Percentiles rank a stretch among this genome's conserved stretches.
Evolutionary conservation across 2,797 vertebrate genomes (phyloP).

Genomic region (Buceros bicornis): DNA sequence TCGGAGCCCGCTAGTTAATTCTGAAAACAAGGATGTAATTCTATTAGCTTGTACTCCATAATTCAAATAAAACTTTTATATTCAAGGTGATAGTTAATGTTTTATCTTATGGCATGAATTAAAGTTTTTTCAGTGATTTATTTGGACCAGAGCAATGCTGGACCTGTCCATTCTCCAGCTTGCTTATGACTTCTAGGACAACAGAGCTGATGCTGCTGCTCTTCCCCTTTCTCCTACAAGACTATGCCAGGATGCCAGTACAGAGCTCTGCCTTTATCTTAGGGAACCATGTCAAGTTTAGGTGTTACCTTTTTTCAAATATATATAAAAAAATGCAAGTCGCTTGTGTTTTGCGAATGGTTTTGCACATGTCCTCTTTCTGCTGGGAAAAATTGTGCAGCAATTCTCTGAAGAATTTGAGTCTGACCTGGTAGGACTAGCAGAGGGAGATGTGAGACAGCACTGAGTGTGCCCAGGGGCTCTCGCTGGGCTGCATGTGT

Average conservation of each 20-base stretch:
- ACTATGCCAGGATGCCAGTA: not conserved
- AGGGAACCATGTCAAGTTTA: not conserved
- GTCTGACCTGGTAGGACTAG: not conserved
- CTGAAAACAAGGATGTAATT: conserved; percentile 46
- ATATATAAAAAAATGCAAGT: not conserved
- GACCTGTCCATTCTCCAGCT: not conserved
- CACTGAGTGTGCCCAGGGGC: not conserved
- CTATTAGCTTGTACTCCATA: conserved; percentile 37
- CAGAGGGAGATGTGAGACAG: not conserved
- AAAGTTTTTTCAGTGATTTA: not conserved
- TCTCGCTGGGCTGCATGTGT: not conserved
- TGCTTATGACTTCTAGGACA: not conserved
- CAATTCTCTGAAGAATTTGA: not conserved
- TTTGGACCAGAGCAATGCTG: not conserved
- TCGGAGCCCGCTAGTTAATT: conserved; percentile 44
- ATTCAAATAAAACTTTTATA: conserved; percentile 46
- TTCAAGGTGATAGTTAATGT: conserved; percentile 57
- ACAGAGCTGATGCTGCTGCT: not conserved
- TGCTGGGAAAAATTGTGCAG: not conserved
- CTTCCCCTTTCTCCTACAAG: not conserved
- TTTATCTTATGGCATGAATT: not conserved
- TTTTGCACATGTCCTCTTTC: not conserved
- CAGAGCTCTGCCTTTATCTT: not conserved
- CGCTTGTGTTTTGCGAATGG: not conserved
- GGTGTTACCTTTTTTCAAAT: not conserved